Percentiles rank a stretch among this genome's conserved stretches.
phyloP scores from a whole-genome alignment of 2,113 vertebrate species.

The Oreochromis tanganicae region DNA sequence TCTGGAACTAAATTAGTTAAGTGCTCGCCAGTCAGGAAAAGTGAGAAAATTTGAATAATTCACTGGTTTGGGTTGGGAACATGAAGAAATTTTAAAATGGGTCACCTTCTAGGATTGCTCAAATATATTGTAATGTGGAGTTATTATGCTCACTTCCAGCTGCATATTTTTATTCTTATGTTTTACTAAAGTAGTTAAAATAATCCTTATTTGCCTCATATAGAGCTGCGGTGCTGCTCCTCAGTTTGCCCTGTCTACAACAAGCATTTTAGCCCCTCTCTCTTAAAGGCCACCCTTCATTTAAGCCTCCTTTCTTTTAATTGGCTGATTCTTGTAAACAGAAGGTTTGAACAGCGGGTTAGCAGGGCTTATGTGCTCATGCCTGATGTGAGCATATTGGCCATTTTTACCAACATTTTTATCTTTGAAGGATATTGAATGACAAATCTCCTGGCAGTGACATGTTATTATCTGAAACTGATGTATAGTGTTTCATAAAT shows the following conservation, averaged over 20 bases:
- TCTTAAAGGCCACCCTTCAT: neutral
- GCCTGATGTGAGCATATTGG: neutral
- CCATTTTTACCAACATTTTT: neutral
- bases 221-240: neutral
- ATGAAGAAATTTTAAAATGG: neutral
- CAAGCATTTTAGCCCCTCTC: neutral
- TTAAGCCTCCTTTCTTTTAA: neutral
- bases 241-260: neutral
- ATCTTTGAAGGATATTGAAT: neutral
- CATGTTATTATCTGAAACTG: neutral
- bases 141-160: neutral
- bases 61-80: neutral
- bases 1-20: conserved; percentile 13
- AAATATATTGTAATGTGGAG: neutral
- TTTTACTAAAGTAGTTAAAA: neutral
- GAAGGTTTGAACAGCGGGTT: neutral
- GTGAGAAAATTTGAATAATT: neutral
- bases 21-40: neutral
- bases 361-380: neutral
- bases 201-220: neutral
- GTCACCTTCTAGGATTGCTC: neutral
- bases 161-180: neutral
- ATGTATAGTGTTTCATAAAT: conserved; percentile 26
- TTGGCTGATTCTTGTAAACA: neutral
- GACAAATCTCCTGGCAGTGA: neutral